Evolutionary conservation across 92 coral and sea anemone species (phyloP), one percentile per base, ranked within the genome.

Genomic region (Porites cylindrica): DNA sequence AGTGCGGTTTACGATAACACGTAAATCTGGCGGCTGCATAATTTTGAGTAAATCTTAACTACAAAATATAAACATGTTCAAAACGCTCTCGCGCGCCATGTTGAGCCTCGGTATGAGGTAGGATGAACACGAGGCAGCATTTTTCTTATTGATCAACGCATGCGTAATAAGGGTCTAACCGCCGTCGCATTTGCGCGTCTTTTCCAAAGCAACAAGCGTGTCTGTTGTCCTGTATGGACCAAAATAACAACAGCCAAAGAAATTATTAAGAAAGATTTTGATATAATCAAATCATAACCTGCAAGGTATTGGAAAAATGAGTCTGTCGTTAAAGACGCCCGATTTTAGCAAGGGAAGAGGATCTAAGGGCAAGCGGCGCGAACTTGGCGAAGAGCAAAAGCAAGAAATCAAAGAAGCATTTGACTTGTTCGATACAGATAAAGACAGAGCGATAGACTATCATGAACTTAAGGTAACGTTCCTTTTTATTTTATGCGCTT

Each of bases 381-480:
- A 96, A 70, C 93, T 96, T 16, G 99, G 99, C 4, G 99, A 96
- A 77, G 99, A 96, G 53, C 99, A 96, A 82, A 96, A 95, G 65
- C 99, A 96, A 93, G 99, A 96, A 80, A 96, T 96, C 88, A 96
- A 94, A 85, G 99, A 96, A 73, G 99, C 99, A 23, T 96, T 96
- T 83, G 98, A 96, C 75, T 88, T 96, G 66, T 96, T 96, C 78
- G 99, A 96, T 75, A 96, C 99, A 13, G 99, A 96, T 76, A 96
- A 96, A 89, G 99, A 96, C 78, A 91, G 94, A 61, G 96, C 99
- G 1, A 96, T 96, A 74, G 99, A 96, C 77, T 96, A 96, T 80
- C 99, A 96, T 70, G 99, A 96, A 67, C 84, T 96, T 81, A 96
- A 96, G 97, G 99, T 95, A 86, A 79, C 66, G 4, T 54, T 17